Evolutionary conservation across 2,888 invertebrate species (phyloP), one percentile per base, ranked within the genome.

Genomic region (Orchestes rusci): DNA sequence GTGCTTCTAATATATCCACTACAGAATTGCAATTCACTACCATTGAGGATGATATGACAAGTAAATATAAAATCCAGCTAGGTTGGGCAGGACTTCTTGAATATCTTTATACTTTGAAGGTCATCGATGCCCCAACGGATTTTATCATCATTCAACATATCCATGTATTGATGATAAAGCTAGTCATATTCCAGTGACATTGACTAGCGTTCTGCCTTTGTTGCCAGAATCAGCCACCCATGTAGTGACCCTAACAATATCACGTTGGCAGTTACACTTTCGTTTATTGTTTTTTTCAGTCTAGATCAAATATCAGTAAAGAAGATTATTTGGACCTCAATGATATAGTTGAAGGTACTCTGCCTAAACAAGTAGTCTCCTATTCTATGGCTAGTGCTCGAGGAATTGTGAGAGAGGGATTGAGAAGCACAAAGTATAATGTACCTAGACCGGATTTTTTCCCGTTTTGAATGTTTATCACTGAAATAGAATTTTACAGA

Each of bases 141-240:
- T n/a, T n/a, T n/a, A n/a, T n/a, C n/a, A n/a, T 17, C 39, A 39
- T 7, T 16, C 17, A 13, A 28, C 7, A 38, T 15, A 32, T 5
- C 17, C 28, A 1, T 45, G 45, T 17, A 31, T 36, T 8, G 52
- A 48, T n/a, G 52, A 53, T 16, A 50, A 33, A 29, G 51, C 49
- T 29, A 50, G 39, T 5, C 41, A 47, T 13, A 43, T 34, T 10
- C 4, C 43, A 3, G 29, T 39, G 5, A 45, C 45, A 15, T 16
- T 54, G 3, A 54, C 53, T 1, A 56, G 52, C 17, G 46, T 54
- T 3, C 31, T 56, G 20, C 46, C 56, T 1, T 41, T 56, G 20
- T 29, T 51, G 27, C 46, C 50, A 16, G 56, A 54, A 7, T 23
- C 39, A 7, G 35, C 47, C 10, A 39, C 35, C 18, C n/a, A n/a